Evolutionary conservation across 2,888 invertebrate species (phyloP), one percentile per base, ranked within the genome.

Genomic region (Sceliomorpha sp.): DNA sequence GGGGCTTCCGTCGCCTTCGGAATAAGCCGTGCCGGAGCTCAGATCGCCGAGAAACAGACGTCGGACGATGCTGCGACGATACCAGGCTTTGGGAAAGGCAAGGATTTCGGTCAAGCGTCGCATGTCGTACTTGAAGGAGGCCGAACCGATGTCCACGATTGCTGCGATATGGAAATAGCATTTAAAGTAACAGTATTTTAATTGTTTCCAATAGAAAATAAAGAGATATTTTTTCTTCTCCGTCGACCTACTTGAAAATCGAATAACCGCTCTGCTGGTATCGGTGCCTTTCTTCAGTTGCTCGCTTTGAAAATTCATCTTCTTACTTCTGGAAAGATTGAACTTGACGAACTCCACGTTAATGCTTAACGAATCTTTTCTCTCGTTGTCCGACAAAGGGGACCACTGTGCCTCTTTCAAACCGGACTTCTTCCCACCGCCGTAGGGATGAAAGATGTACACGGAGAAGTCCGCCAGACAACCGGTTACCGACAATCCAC

Each of bases 31-130:
- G 9, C 86, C 89, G 29, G 89, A 91, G 82, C 95, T 96, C 55
- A 98, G 91, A 89, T 99, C 99, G 0, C 99, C 98, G 45, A 98
- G 91, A 89, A 98, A 98, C 82, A 98, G 91, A 14, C 98, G 91
- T 4, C 98, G 91, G 17, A 98, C 97, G 80, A 99, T 96, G 75
- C 96, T 96, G 29, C 97, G 92, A 1, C 98, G 91, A 89, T 99
- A 99, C 99, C 99, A 99, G 8, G 99, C 98, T 89, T 98, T 98
- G 0, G 99, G 99, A 88, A 99, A 98, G 0, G 98, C 98, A 60
- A 99, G 90, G 82, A 99, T 98, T 90, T 99, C 99, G 0, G 97
- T 96, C 70, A 99, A 89, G 0, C 99, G 92, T 26, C 99, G 92
- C 98, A 99, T 99, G 88, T 99, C 99, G 89, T 99, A 99, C 86